Evolutionary conservation across 2,888 invertebrate species (phyloP).

Genomic region (Choristoneura rosaceana): DNA sequence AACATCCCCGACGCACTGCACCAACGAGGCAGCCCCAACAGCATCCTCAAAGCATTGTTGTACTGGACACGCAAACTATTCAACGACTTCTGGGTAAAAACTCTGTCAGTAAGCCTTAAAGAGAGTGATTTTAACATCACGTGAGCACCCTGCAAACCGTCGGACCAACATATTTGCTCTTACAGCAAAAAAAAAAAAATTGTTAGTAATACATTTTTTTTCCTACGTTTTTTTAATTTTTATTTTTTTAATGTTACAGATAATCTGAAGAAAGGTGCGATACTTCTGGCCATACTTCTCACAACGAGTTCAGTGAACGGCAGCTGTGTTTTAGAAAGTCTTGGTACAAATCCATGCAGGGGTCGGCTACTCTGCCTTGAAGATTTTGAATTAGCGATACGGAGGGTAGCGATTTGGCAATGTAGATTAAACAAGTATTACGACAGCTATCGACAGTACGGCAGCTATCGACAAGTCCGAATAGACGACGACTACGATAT

Average conservation of each 20-base stretch:
- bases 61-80: too few relatives aligned
- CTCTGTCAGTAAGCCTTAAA: too few relatives aligned
- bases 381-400: conserved; percentile 11
- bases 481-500: conserved; percentile 25
- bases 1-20: too few relatives aligned
- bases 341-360: conserved; percentile 5
- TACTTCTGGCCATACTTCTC: conserved; percentile 24
- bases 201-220: too few relatives aligned
- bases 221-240: not conserved
- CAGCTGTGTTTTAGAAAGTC: not conserved
- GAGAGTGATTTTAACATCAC: too few relatives aligned
- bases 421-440: conserved; percentile 25
- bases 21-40: too few relatives aligned
- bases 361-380: conserved; percentile 10
- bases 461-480: not conserved
- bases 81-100: too few relatives aligned
- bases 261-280: not conserved
- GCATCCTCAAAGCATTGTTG: too few relatives aligned
- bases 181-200: too few relatives aligned
- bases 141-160: too few relatives aligned
- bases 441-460: conserved; percentile 14
- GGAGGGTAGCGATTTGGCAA: conserved; percentile 13
- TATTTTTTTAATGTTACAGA: conserved; percentile 15
- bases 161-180: too few relatives aligned
- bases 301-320: conserved; percentile 9